A percentile compares a stretch with the other conserved stretches of the same genome.
Evolutionary conservation across 1,140 invertebrate genomes (phyloP).

Genomic region (Leptinotarsa texana): DNA sequence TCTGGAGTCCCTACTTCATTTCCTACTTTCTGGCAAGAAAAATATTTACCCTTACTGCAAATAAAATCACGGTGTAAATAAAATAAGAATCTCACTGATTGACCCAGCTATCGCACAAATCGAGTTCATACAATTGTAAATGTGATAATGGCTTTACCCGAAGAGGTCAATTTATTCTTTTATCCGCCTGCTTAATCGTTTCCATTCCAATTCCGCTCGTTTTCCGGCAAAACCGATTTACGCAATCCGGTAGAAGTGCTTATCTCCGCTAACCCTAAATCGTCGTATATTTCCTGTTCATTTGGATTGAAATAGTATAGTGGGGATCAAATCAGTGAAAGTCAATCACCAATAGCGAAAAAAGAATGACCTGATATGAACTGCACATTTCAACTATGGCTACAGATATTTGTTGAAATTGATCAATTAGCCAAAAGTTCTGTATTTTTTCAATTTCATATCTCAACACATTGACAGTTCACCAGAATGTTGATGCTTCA

Average conservation of each 20-base stretch:
- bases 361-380: too few relatives aligned
- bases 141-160: conserved; percentile 39
- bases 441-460: too few relatives aligned
- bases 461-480: too few relatives aligned
- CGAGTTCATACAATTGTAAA: conserved; percentile 23
- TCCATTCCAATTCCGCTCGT: conserved; percentile 44
- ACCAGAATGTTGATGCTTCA: too few relatives aligned
- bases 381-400: too few relatives aligned
- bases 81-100: neutral
- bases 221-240: conserved; percentile 47
- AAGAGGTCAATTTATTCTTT: conserved; percentile 42
- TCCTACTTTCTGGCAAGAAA: too few relatives aligned
- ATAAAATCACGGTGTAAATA: neutral
- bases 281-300: neutral
- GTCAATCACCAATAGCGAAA: too few relatives aligned
- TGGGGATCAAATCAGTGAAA: neutral
- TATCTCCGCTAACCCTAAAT: conserved; percentile 25
- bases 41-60: too few relatives aligned
- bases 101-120: neutral
- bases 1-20: too few relatives aligned
- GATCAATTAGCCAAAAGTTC: too few relatives aligned
- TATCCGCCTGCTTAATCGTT: conserved; percentile 40
- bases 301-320: conserved; percentile 9
- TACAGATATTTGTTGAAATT: too few relatives aligned
- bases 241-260: conserved; percentile 36